Base-by-base conservation (phyloP, 2,888 invertebrate genomes). In the Nematopogon swammerdamellus region DNA sequence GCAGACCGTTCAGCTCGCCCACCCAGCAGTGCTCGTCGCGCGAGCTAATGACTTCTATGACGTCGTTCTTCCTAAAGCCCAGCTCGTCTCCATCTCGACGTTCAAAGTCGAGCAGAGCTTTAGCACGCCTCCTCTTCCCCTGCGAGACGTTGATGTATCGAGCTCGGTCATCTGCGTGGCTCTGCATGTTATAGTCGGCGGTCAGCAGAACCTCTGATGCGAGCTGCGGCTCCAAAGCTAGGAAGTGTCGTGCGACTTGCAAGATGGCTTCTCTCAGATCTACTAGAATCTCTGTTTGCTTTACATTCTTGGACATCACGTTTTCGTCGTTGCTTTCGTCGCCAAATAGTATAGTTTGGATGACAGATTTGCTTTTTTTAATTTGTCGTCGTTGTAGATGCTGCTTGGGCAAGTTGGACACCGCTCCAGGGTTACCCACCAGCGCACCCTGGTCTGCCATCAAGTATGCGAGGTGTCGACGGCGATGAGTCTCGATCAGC, bases 11-110 rank as follows among this genome's bases (percentile, higher is more conserved):
- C 46, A 98, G 70, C 70, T 98, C 97, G 4, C 97, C 97, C 56
- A 97, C 91, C 97, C 97, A 98, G 69, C 97, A 98, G 67, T 98
- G 97, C 64, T 98, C 97, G 77, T 98, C 97, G 69, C 95, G 93
- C 65, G 95, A 95, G 63, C 95, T 97, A 19, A 97, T 88, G 45
- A 99, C 94, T 48, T 96, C 98, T 50, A 99, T 97, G 42, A 99
- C 93, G 71, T 99, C 98, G 80, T 99, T 98, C 72, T 96, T 97
- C 49, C 97, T 85, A 71, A 99, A 99, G 8, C 98, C 98, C 49
- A 99, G 74, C 71, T 99, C 99, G 79, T 99, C 98, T 57, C 97
- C 97, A 73, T 97, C 97, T 64, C 96, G 92, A 55, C 97, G 83
- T 72, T 98, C 97, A 80, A 99, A 99, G 79, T 98, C 97, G 59